A percentile compares a stretch with the other conserved stretches of the same genome.
Evolutionary conservation across 1,140 invertebrate species (phyloP).

Genomic region (Lysiphlebus fabarum): DNA sequence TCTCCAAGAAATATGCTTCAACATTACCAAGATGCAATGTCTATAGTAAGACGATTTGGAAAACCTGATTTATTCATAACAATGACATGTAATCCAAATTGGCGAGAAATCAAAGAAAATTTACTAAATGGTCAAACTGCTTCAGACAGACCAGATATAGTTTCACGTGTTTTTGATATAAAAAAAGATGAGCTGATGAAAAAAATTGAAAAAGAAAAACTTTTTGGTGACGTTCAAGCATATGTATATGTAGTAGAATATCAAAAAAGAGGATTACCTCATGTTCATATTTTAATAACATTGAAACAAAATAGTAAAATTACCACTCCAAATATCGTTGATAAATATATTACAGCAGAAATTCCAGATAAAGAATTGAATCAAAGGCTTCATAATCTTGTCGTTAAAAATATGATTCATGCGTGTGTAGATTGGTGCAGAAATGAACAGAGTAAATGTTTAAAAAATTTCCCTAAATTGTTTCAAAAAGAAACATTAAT

Average conservation of each 20-base stretch:
- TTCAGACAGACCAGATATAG: constrained; percentile 1
- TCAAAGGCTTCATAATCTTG: constrained; percentile 38
- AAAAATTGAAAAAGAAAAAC: background rate
- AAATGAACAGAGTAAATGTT: constrained; percentile 38
- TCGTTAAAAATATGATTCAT: constrained; percentile 45
- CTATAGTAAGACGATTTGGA: constrained; percentile 47
- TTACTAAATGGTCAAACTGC: background rate
- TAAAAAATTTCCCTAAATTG: constrained; percentile 38
- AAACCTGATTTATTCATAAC: constrained; percentile 47
- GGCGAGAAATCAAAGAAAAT: constrained; percentile 10
- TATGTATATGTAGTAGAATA: constrained; percentile 11
- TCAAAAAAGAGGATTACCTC: constrained; percentile 14
- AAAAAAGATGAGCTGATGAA: constrained; percentile 13
- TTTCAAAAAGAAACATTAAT: constrained; percentile 21
- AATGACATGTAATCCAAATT: constrained; percentile 6
- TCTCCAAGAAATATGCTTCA: constrained; percentile 12
- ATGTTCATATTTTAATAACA: constrained; percentile 12
- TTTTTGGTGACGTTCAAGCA: constrained; percentile 1
- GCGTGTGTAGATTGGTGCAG: constrained; percentile 36
- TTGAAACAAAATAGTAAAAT: constrained; percentile 18
- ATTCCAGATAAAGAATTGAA: constrained; percentile 50
- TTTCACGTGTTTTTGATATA: constrained; percentile 18
- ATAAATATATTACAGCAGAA: constrained; percentile 51
- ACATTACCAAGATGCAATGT: constrained; percentile 32
- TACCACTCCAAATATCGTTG: constrained; percentile 10